Evolutionary conservation across 53 echinoderm and acorn worm genomes (phyloP).

Genomic region (Antedon mediterranea): DNA sequence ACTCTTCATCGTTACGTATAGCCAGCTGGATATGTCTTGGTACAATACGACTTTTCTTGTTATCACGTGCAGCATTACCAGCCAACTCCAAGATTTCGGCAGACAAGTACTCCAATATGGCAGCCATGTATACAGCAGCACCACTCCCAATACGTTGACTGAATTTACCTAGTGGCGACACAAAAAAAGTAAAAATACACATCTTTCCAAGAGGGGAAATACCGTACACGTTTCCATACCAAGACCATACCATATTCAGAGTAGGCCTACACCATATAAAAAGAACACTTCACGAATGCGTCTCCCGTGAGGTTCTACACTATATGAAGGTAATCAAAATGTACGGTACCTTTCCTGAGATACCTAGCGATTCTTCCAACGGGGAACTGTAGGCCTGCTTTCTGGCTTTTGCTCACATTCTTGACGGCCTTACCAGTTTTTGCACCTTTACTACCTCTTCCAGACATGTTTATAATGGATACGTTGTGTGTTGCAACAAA

Average conservation of each 20-base stretch:
- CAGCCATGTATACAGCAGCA: conserved; percentile 53
- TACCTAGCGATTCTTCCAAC: conserved; percentile 49
- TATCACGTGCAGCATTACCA: conserved; percentile 59
- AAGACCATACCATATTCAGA: too few relatives aligned
- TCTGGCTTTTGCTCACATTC: conserved; percentile 19
- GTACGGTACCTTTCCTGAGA: conserved; percentile 57
- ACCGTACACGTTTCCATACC: too few relatives aligned
- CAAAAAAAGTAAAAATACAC: too few relatives aligned
- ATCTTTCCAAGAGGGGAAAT: too few relatives aligned
- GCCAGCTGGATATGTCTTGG: conserved; percentile 55
- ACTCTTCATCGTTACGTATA: conserved; percentile 49
- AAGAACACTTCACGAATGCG: too few relatives aligned
- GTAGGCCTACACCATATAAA: too few relatives aligned
- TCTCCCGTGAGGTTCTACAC: too few relatives aligned
- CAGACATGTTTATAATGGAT: conserved; percentile 51
- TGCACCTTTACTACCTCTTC: conserved; percentile 43
- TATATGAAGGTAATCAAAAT: too few relatives aligned
- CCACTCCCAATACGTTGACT: conserved; percentile 34
- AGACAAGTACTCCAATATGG: conserved; percentile 52
- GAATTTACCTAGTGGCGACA: too few relatives aligned
- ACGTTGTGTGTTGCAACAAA: too few relatives aligned
- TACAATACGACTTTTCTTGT: conserved; percentile 45
- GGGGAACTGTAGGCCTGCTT: conserved; percentile 66
- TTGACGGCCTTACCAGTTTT: conserved; percentile 28
- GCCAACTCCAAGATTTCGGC: conserved; percentile 55